Percentiles rank a stretch among this genome's conserved stretches.
phyloP scores from a whole-genome alignment of 2,797 vertebrate genomes.

The Poecilia velifera region DNA sequence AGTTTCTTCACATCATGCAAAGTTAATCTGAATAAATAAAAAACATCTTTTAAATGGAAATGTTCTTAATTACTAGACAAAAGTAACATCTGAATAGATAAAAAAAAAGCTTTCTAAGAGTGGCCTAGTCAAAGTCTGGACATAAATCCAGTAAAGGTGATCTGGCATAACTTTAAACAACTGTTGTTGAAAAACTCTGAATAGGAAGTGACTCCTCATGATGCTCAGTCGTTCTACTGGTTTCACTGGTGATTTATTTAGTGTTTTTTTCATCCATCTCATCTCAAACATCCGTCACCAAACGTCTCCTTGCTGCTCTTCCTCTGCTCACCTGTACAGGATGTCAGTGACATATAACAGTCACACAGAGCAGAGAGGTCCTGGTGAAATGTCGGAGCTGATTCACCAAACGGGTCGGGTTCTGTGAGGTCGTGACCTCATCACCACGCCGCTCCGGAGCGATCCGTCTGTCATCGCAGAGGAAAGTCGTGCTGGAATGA shows the following conservation, averaged over 20 bases:
- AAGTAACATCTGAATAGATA: not conserved
- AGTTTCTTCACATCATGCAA: not conserved
- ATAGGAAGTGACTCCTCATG: not conserved
- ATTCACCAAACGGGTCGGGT: constrained; percentile 13
- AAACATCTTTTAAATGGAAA: not conserved
- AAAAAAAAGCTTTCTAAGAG: not conserved
- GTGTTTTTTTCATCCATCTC: not conserved
- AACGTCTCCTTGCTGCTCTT: not conserved
- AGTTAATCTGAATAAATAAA: not conserved
- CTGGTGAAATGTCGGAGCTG: constrained; percentile 2
- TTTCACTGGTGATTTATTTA: not conserved
- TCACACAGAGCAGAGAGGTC: not conserved
- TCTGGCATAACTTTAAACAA: not conserved
- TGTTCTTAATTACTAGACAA: not conserved
- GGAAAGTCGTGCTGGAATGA: not conserved
- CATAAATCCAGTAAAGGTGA: not conserved
- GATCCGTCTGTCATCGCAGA: constrained; percentile 8
- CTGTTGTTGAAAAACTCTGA: not conserved
- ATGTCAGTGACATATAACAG: not conserved
- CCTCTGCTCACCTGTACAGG: not conserved
- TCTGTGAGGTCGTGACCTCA: constrained; percentile 15
- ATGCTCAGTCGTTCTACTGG: too few species aligned
- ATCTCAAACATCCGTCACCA: not conserved
- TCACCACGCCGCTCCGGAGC: not conserved
- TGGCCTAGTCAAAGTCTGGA: not conserved